A percentile compares a stretch with the other conserved stretches of the same genome.
Conservation (phyloP, 2,797 vertebrate genomes). For the Myotis findleyi region DNA sequence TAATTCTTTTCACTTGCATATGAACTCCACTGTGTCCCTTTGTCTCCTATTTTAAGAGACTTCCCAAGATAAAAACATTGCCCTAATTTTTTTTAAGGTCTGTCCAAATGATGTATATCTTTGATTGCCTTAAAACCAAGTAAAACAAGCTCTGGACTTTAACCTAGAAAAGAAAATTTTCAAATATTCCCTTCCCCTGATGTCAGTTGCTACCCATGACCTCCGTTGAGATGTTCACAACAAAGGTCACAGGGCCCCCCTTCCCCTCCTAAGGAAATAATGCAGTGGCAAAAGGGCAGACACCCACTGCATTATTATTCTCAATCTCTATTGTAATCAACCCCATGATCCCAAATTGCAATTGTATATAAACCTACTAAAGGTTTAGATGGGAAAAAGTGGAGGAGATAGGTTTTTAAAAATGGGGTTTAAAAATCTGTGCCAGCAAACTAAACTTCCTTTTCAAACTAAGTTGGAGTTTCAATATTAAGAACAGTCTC, state of each 20-base stretch:
- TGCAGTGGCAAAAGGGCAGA: neutral
- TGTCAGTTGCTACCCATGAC: constrained; percentile 35
- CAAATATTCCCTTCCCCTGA: neutral
- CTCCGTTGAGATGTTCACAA: neutral
- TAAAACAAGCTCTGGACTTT: neutral
- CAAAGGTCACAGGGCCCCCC: neutral
- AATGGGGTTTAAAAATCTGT: constrained; percentile 37
- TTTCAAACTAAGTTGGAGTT: constrained; percentile 20
- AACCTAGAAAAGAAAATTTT: constrained; percentile 34
- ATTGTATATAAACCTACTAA: neutral
- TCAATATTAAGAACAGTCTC: constrained; percentile 21
- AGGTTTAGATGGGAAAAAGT: constrained; percentile 17
- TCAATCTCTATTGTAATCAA: neutral
- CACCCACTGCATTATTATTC: neutral
- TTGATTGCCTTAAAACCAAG: constrained; percentile 46
- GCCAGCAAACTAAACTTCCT: constrained; percentile 25
- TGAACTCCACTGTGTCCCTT: neutral
- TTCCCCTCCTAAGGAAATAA: neutral
- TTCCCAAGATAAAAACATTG: constrained; percentile 22
- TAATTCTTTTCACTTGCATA: constrained; percentile 26
- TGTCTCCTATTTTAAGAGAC: constrained; percentile 29
- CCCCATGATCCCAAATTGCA: neutral
- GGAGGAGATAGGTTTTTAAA: neutral
- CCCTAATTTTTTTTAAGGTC: neutral
- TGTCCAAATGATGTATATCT: constrained; percentile 31